These are phyloP conservation scores for Neomorphus geoffroyi DNA, from an alignment of 2,797 vertebrate genomes.

Conservation along the genomic window DNA sequence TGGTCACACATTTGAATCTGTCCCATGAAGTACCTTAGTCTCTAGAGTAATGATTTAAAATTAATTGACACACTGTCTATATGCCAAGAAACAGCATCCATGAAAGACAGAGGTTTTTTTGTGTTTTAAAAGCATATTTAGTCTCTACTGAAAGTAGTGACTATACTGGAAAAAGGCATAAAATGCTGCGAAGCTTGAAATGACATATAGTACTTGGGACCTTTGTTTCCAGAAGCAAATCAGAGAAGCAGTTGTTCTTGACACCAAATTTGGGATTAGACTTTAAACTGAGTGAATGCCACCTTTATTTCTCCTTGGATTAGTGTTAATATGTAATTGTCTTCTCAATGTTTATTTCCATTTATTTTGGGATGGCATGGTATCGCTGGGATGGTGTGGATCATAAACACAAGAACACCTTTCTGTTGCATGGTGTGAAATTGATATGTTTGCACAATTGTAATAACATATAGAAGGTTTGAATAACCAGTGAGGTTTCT, in stretches of 20 bases:
- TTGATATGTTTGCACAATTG: background rate
- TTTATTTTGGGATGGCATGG: background rate
- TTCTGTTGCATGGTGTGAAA: background rate
- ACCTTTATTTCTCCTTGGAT: background rate
- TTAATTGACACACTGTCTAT: background rate
- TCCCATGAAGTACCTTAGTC: background rate
- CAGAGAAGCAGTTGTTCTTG: background rate
- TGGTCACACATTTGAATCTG: background rate
- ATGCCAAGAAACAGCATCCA: background rate
- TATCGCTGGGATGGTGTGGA: background rate
- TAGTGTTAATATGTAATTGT: background rate
- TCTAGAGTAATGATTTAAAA: background rate
- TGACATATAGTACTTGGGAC: background rate
- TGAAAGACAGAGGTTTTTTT: background rate
- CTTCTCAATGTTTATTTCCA: background rate
- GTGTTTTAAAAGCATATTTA: background rate
- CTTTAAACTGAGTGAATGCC: background rate
- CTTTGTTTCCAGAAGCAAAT: background rate
- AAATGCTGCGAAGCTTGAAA: background rate
- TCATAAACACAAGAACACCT: background rate
- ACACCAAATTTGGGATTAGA: background rate
- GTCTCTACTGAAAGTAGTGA: background rate
- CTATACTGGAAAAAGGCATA: background rate
- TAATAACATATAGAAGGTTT: background rate
- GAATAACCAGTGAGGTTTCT: background rate